Evolutionary conservation across 2,797 vertebrate species (phyloP).

Genomic region (Pipistrellus pipistrellus): DNA sequence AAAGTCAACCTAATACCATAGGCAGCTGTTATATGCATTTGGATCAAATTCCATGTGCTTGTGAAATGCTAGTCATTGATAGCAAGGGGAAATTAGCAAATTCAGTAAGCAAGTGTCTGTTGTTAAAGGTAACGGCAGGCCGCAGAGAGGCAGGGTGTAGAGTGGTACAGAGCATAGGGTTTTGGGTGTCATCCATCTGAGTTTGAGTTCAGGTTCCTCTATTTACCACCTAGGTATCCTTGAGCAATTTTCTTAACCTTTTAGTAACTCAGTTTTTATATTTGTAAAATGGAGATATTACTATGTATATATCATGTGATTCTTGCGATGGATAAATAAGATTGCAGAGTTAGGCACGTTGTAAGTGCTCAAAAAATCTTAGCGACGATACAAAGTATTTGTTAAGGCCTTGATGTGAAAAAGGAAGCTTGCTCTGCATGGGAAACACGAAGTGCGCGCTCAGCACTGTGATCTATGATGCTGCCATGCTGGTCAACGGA

Average conservation of each 20-base stretch:
- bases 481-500: background rate
- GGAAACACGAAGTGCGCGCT: background rate
- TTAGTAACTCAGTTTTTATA: background rate
- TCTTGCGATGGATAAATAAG: background rate
- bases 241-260: background rate
- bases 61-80: slow-evolving; percentile 66
- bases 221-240: background rate
- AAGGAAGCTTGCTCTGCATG: background rate
- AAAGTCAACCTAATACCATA: slow-evolving; percentile 87
- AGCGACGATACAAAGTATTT: background rate
- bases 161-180: background rate
- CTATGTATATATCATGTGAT: background rate
- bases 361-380: background rate
- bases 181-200: background rate
- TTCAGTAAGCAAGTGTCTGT: background rate
- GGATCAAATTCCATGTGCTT: slow-evolving; percentile 80
- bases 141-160: background rate
- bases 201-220: background rate
- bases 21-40: slow-evolving; percentile 85
- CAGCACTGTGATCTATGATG: background rate
- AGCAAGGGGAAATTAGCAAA: background rate
- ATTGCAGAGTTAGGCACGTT: background rate
- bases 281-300: background rate
- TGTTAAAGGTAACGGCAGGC: background rate
- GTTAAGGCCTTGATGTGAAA: background rate